These are phyloP conservation scores for Alloplasta piceator DNA, from an alignment of 2,888 invertebrate species.

Conservation along the genomic window DNA sequence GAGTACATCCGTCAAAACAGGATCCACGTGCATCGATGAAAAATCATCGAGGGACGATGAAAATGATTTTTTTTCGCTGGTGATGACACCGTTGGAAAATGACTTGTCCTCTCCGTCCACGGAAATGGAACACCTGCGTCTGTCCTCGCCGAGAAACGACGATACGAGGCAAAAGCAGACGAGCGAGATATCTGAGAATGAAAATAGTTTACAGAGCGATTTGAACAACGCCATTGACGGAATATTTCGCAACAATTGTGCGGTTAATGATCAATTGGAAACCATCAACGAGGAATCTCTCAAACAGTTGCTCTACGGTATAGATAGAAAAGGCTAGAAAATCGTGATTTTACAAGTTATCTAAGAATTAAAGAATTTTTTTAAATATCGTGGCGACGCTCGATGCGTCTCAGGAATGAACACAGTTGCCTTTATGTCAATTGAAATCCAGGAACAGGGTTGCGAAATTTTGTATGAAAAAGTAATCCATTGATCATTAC, in stretches of 20 bases:
- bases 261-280: constrained; percentile 75
- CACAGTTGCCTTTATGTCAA: constrained; percentile 7
- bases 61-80: constrained; percentile 83
- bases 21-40: constrained; percentile 40
- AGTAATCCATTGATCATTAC: too few species aligned
- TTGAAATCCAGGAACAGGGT: neutral
- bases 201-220: constrained; percentile 61
- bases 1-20: constrained; percentile 28
- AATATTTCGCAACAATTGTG: constrained; percentile 65
- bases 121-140: constrained; percentile 87
- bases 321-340: constrained; percentile 70
- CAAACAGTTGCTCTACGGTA: constrained; percentile 83
- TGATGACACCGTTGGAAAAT: constrained; percentile 84
- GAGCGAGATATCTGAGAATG: constrained; percentile 39
- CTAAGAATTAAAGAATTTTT: too few species aligned
- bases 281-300: constrained; percentile 85
- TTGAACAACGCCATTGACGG: constrained; percentile 66
- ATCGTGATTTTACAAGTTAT: constrained; percentile 27
- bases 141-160: constrained; percentile 82
- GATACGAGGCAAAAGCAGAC: constrained; percentile 59
- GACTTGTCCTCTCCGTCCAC: constrained; percentile 87
- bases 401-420: constrained; percentile 6
- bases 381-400: neutral
- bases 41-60: constrained; percentile 72
- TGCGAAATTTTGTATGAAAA: too few species aligned